These are phyloP conservation scores for Urophycis tenuis DNA, from an alignment of 2,797 vertebrate genomes.

Conservation along the genomic window DNA sequence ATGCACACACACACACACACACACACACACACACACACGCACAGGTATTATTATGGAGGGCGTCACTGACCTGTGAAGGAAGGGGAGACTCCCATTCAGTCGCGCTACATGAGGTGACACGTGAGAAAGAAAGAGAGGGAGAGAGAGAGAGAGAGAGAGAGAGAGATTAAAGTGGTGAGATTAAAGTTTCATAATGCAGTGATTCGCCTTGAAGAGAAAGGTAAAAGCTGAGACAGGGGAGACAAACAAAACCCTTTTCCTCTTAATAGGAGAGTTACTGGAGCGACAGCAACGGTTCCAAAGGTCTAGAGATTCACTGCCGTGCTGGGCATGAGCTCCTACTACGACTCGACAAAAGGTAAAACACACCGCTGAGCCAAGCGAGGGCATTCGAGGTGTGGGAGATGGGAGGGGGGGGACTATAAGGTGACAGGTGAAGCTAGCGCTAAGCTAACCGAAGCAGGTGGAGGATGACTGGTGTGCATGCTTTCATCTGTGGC, in stretches of 20 bases:
- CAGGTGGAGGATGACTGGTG: neutral
- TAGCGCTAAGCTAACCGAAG: neutral
- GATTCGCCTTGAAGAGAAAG: slow-evolving; percentile 28
- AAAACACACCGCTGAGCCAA: slow-evolving; percentile 40
- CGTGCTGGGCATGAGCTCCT: slow-evolving; percentile 57
- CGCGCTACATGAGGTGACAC: slow-evolving; percentile 48
- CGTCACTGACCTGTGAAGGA: slow-evolving; percentile 22
- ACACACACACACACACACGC: slow-evolving; percentile 11
- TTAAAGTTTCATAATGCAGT: slow-evolving; percentile 16
- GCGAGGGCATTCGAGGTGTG: too few relatives aligned
- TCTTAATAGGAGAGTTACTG: neutral
- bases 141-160: neutral
- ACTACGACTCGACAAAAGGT: slow-evolving; percentile 70
- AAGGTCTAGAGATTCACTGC: slow-evolving; percentile 37
- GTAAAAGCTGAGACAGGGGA: slow-evolving; percentile 29
- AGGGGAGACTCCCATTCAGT: slow-evolving; percentile 43
- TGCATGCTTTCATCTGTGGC: neutral
- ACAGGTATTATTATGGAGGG: slow-evolving; percentile 21
- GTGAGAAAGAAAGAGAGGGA: slow-evolving; percentile 43
- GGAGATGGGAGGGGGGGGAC: too few relatives aligned
- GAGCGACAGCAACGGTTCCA: slow-evolving; percentile 30
- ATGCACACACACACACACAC: slow-evolving; percentile 5
- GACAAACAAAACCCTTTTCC: neutral
- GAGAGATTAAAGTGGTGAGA: neutral
- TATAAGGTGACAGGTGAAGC: neutral